Evolutionary conservation across 2,113 vertebrate species (phyloP).

Genomic region (Ailuropoda melanoleuca): DNA sequence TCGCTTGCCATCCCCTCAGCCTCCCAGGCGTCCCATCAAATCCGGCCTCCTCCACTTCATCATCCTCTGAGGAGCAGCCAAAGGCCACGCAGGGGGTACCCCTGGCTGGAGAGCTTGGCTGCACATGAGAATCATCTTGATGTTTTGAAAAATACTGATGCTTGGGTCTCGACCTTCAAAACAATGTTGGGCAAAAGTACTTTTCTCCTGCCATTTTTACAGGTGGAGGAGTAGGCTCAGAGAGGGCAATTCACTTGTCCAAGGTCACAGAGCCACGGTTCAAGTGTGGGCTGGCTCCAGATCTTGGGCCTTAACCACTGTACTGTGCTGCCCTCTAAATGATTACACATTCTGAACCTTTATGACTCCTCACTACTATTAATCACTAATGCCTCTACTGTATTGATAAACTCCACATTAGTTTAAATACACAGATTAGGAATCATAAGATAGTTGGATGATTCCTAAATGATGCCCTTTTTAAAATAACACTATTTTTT

Average conservation of each 20-base stretch:
- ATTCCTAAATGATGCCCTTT: not conserved
- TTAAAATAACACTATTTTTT: not conserved
- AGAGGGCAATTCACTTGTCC: not conserved
- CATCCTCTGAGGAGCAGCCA: not conserved
- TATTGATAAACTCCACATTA: not conserved
- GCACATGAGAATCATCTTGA: not conserved
- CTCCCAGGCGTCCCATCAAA: not conserved
- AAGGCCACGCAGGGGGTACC: not conserved
- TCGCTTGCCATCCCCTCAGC: too few relatives aligned
- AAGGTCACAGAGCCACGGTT: not conserved
- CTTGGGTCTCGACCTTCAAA: not conserved
- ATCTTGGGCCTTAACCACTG: not conserved
- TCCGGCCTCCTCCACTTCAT: not conserved
- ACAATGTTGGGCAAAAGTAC: not conserved
- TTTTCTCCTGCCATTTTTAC: not conserved
- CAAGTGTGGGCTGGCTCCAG: not conserved
- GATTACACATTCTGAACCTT: not conserved
- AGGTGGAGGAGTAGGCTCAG: not conserved
- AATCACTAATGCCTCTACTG: not conserved
- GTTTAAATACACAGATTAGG: not conserved
- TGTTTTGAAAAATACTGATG: not conserved
- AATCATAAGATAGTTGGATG: not conserved
- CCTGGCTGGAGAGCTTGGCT: not conserved
- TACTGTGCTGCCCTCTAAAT: not conserved
- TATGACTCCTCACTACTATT: not conserved